phyloP scores from a whole-genome alignment of 2,888 invertebrate species.

The Drosophila anomelani region DNA sequence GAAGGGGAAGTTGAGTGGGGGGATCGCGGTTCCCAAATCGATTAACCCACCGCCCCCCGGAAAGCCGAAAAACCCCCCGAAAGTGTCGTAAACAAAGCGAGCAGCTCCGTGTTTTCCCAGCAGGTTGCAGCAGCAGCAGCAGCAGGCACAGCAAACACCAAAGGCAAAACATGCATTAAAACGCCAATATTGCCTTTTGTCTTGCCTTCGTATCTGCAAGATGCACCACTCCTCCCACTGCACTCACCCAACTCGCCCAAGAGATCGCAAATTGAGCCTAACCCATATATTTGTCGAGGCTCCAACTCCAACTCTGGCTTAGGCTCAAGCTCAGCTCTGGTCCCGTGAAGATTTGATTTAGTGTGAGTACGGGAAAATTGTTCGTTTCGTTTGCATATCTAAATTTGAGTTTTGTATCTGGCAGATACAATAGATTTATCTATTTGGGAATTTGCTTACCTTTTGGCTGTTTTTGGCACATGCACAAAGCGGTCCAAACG shows the following conservation, averaged over 20 bases:
- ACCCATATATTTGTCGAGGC: slow-evolving; percentile 82
- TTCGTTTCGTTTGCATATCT: slow-evolving; percentile 68
- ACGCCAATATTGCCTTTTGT: slow-evolving; percentile 59
- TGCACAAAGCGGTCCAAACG: slow-evolving; percentile 10
- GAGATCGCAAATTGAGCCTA: slow-evolving; percentile 75
- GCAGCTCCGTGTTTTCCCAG: slow-evolving; percentile 67
- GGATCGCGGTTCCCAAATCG: slow-evolving; percentile 56
- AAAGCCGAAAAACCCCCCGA: slow-evolving; percentile 4
- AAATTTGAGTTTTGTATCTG: slow-evolving; percentile 63
- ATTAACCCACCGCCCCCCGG: slow-evolving; percentile 50
- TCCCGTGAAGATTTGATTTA: slow-evolving; percentile 82
- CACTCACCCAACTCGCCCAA: slow-evolving; percentile 18
- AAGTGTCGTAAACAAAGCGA: slow-evolving; percentile 65
- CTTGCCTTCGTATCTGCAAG: slow-evolving; percentile 61
- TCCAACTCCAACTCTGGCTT: background rate
- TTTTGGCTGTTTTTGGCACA: slow-evolving; percentile 21
- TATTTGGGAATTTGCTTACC: slow-evolving; percentile 47
- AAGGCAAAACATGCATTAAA: slow-evolving; percentile 69
- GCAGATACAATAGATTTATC: slow-evolving; percentile 52
- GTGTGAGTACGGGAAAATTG: slow-evolving; percentile 59
- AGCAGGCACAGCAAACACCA: slow-evolving; percentile 61
- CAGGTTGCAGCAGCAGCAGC: slow-evolving; percentile 70
- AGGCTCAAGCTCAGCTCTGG: background rate
- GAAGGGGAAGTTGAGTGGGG: slow-evolving; percentile 16
- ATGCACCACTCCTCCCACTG: slow-evolving; percentile 46